Base-by-base conservation (phyloP, 2,888 invertebrate species). In the Dexiosoma caninum region DNA sequence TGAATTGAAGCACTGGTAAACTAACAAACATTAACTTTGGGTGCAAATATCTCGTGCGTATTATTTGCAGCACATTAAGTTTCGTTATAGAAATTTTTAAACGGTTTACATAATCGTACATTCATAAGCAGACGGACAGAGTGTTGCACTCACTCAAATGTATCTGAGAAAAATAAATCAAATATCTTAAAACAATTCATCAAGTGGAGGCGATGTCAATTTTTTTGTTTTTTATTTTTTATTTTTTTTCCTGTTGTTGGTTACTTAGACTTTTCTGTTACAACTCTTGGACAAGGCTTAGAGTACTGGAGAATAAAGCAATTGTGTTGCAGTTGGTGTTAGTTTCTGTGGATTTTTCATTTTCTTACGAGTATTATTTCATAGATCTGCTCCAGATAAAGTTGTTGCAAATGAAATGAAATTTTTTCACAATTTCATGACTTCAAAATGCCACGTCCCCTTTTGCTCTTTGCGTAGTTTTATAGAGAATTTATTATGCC, bases 91-190 rank as follows among this genome's bases (percentile, higher is more conserved):
- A 6, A 32, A 44, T 19, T 40, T 67, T 37, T 23, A 8, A 44
- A 49, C 10, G 16, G 46, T 14, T 10, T 46, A 21, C 7, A 37
- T 9, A 14, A 14, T n/a, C 23, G 6, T 2, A 53, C n/a, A 21
- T 62, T n/a, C 14, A 14, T 23, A 14, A 4, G 21, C 19, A 30
- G 57, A 60, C 49, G 21, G 62, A 42, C 14, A 30, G n/a, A n/a
- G n/a, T 66, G 23, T 42, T 75, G 57, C 60, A 60, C 46, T 69
- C 51, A 69, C 69, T 60, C 69, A 55, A 69, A 30, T 12, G n/a
- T 9, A 55, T 69, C 69, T 42, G n/a, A 55, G 19, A 37, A 53
- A 69, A 76, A 69, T 69, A 69, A 67, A 75, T 75, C 75, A 67
- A 75, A 67, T 19, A 27, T 62, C 69, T 69, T 53, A 19, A 51